These are phyloP conservation scores for Cheilosia pagana DNA, from an alignment of 2,888 invertebrate genomes.

Conservation along the genomic window DNA sequence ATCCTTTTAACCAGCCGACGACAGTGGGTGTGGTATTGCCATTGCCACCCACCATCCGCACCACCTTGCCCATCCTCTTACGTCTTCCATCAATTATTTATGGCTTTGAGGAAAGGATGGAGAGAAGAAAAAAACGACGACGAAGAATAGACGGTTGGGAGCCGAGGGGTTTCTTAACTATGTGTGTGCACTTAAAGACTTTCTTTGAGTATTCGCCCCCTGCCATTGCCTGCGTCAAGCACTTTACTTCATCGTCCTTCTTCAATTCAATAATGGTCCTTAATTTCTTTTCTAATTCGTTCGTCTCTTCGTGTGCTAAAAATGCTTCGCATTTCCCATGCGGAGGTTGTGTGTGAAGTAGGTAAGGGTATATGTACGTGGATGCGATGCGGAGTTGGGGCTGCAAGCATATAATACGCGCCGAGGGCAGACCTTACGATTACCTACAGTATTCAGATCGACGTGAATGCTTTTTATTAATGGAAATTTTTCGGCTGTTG, in stretches of 20 bases:
- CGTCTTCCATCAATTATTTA: conserved; percentile 73
- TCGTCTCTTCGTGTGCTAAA: conserved; percentile 23
- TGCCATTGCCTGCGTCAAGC: conserved; percentile 60
- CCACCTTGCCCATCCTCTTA: conserved; percentile 30
- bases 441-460: background rate
- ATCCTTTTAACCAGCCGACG: conserved; percentile 68
- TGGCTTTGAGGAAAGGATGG: conserved; percentile 49
- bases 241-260: conserved; percentile 70
- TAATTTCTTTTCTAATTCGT: conserved; percentile 72
- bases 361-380: background rate
- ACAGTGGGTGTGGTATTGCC: conserved; percentile 11
- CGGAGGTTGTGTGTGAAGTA: background rate
- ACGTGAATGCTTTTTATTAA: background rate
- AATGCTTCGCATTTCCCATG: conserved; percentile 35
- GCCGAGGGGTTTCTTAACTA: conserved; percentile 42
- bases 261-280: conserved; percentile 74
- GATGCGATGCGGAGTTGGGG: background rate
- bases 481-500: background rate
- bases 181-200: conserved; percentile 64
- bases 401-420: background rate
- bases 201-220: conserved; percentile 49
- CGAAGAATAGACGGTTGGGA: background rate
- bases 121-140: background rate
- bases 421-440: background rate
- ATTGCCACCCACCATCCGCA: background rate